Evolutionary conservation across 2,888 invertebrate genomes (phyloP).

Genomic region (Aproaerema taeniolella): DNA sequence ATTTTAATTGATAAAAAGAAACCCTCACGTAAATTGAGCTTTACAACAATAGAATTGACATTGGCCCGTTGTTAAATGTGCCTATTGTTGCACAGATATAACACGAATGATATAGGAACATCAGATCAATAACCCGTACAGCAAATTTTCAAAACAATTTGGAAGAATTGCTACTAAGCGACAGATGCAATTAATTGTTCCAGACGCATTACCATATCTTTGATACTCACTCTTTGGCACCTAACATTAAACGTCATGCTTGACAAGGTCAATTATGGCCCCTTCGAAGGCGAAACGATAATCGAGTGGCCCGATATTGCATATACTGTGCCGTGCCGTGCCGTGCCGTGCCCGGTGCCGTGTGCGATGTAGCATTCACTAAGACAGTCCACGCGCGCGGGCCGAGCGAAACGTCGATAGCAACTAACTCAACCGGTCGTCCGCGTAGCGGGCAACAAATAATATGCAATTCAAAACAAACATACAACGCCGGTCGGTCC

Average conservation of each 20-base stretch:
- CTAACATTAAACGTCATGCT: conserved; percentile 59
- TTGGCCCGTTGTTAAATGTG: conserved; percentile 45
- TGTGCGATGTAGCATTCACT: conserved; percentile 16
- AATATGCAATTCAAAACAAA: conserved; percentile 53
- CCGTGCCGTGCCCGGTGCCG: conserved; percentile 20
- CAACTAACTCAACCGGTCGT: conserved; percentile 39
- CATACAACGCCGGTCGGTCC: conserved; percentile 45
- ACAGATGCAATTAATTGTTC: conserved; percentile 60
- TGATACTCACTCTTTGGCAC: conserved; percentile 77
- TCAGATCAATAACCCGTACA: conserved; percentile 75
- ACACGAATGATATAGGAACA: conserved; percentile 70
- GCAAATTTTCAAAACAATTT: conserved; percentile 64
- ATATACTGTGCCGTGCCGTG: conserved; percentile 38
- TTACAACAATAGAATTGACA: conserved; percentile 73
- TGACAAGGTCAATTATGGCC: conserved; percentile 45
- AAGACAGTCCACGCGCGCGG: no score
- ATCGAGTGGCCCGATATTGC: conserved; percentile 38
- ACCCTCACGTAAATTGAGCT: conserved; percentile 71
- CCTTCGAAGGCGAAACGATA: conserved; percentile 38
- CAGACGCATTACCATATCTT: conserved; percentile 59
- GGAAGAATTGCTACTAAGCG: conserved; percentile 62
- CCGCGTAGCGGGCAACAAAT: conserved; percentile 53
- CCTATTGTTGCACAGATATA: conserved; percentile 53
- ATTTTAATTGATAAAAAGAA: conserved; percentile 59
- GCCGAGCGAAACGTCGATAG: conserved; percentile 31